phyloP scores from a whole-genome alignment of 2,797 vertebrate species.

The Pantherophis alleghaniensis region DNA sequence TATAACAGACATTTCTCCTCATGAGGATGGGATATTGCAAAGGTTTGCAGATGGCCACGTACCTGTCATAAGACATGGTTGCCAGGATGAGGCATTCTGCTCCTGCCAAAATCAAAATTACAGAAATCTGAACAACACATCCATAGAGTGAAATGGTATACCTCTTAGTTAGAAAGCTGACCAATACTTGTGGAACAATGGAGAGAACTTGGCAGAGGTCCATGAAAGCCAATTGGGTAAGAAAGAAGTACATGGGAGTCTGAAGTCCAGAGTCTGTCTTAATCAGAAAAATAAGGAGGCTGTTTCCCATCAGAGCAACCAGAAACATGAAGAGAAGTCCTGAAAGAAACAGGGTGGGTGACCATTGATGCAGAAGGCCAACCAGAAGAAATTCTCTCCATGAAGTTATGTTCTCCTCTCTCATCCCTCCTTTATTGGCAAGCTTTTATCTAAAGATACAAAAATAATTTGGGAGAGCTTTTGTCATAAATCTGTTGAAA shows the following conservation, averaged over 20 bases:
- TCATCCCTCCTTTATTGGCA: background rate
- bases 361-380: background rate
- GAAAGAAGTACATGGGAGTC: conserved; percentile 2
- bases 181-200: background rate
- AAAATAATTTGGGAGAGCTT: background rate
- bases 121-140: conserved; percentile 45
- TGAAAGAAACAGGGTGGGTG: background rate
- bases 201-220: conserved; percentile 13
- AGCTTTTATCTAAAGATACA: background rate
- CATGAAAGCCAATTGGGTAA: background rate
- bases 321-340: background rate
- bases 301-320: background rate
- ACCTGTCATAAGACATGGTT: conserved; percentile 55
- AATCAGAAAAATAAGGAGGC: conserved; percentile 1
- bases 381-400: background rate
- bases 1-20: conserved; percentile 34
- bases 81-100: conserved; percentile 52
- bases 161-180: conserved; percentile 35
- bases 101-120: conserved; percentile 20
- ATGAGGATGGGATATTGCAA: conserved; percentile 49
- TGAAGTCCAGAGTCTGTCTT: background rate
- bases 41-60: background rate
- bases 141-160: conserved; percentile 50
- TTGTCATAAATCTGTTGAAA: background rate
- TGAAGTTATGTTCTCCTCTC: background rate